These are phyloP conservation scores for Fregata magnificens DNA, from an alignment of 2,113 vertebrate genomes.

Conservation along the genomic window DNA sequence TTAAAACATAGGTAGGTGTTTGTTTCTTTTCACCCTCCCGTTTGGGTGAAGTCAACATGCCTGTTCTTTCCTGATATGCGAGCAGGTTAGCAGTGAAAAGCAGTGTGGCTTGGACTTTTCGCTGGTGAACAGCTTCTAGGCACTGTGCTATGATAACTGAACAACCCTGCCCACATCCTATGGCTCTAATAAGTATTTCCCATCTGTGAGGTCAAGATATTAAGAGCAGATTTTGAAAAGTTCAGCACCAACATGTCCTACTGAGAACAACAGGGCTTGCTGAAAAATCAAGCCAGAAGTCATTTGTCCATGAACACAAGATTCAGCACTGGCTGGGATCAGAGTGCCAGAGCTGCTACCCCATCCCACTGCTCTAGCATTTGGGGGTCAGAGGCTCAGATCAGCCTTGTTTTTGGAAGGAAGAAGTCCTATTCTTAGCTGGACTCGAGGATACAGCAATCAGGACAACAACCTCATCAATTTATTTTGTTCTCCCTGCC, in stretches of 20 bases:
- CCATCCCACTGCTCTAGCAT: background rate
- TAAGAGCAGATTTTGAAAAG: background rate
- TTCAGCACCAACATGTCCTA: background rate
- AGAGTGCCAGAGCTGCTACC: background rate
- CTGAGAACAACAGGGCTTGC: background rate
- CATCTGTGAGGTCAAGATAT: background rate
- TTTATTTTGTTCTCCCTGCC: background rate
- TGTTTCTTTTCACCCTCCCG: background rate
- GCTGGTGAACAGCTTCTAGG: background rate
- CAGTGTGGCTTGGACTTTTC: background rate
- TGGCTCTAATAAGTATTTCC: background rate
- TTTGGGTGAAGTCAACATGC: background rate
- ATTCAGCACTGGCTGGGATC: background rate
- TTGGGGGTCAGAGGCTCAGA: background rate
- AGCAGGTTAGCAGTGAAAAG: background rate
- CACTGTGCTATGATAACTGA: background rate
- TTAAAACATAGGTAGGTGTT: background rate
- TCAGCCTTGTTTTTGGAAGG: background rate
- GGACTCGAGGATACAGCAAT: background rate
- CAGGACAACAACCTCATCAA: background rate
- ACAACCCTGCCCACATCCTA: background rate
- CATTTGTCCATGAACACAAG: background rate
- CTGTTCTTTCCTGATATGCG: fast-evolving
- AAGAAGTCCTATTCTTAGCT: background rate
- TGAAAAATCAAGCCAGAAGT: background rate